Evolutionary conservation across 2,888 invertebrate species (phyloP).

Genomic region (Rhimphoctona megacephalus): DNA sequence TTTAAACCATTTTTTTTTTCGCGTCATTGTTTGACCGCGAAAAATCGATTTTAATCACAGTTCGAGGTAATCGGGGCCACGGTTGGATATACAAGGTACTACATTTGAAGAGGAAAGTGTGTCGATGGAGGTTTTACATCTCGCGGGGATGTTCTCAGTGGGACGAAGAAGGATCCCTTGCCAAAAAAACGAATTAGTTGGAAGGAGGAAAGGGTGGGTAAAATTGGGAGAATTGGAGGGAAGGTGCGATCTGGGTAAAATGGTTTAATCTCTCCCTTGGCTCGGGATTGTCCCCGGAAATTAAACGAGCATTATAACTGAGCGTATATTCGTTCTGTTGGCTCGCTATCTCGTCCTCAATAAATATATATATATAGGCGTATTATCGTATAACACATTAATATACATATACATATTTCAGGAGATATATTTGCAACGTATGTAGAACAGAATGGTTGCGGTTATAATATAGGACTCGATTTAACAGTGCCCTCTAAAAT

Average conservation of each 20-base stretch:
- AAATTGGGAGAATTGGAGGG: constrained; percentile 18
- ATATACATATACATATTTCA: constrained; percentile 1
- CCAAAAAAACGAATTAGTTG: constrained; percentile 68
- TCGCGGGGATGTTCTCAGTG: constrained; percentile 5
- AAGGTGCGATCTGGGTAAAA: constrained; percentile 36
- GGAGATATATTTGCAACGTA: constrained; percentile 11
- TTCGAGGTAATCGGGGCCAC: constrained; percentile 49
- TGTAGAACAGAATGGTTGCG: constrained; percentile 5
- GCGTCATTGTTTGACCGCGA: not conserved
- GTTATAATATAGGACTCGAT: constrained; percentile 14
- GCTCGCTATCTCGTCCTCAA: constrained; percentile 49
- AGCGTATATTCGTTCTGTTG: constrained; percentile 63
- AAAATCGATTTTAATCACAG: constrained; percentile 4
- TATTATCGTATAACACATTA: not conserved
- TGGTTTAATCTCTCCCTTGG: constrained; percentile 42
- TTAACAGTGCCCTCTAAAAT: constrained; percentile 50
- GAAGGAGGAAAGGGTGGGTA: not conserved
- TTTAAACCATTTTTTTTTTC: not conserved
- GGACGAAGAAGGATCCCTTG: constrained; percentile 30
- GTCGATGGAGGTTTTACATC: constrained; percentile 20
- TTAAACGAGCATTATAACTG: constrained; percentile 69
- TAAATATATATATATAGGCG: not conserved
- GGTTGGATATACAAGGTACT: not conserved
- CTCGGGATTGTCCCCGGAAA: constrained; percentile 68
- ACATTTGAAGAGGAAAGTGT: constrained; percentile 7